A percentile compares a stretch with the other conserved stretches of the same genome.
Evolutionary conservation across 2,797 vertebrate genomes (phyloP).

Genomic region (Mormyrus hasselquistii): DNA sequence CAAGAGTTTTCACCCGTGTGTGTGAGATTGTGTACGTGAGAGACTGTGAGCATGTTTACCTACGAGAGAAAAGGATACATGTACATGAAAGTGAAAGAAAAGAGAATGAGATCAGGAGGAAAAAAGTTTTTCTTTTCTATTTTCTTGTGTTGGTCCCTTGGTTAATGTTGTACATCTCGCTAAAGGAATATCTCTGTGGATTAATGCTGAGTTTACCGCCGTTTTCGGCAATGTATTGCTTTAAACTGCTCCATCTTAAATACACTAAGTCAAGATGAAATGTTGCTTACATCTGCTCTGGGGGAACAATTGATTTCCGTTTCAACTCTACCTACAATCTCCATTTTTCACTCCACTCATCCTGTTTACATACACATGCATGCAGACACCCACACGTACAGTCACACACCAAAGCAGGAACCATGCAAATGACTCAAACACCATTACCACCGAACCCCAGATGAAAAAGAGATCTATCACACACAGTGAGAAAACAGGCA

Average conservation of each 20-base stretch:
- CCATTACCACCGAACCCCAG: background rate
- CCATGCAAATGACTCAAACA: background rate
- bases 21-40: background rate
- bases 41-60: background rate
- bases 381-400: background rate
- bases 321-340: background rate
- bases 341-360: background rate
- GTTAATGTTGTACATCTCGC: background rate
- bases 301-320: constrained; percentile 14
- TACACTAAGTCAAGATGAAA: constrained; percentile 17
- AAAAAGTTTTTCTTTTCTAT: background rate
- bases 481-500: constrained; percentile 19
- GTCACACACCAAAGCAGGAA: background rate
- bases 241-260: background rate
- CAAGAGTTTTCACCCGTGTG: background rate
- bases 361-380: background rate
- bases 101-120: background rate
- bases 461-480: background rate
- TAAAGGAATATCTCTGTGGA: background rate
- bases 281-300: constrained; percentile 13
- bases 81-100: background rate
- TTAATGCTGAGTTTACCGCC: background rate
- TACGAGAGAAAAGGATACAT: background rate
- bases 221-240: background rate
- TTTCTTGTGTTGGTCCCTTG: background rate